Percentiles rank a stretch among this genome's conserved stretches.
Evolutionary conservation across 2,113 vertebrate species (phyloP).

Genomic region (Oenanthe melanoleuca): DNA sequence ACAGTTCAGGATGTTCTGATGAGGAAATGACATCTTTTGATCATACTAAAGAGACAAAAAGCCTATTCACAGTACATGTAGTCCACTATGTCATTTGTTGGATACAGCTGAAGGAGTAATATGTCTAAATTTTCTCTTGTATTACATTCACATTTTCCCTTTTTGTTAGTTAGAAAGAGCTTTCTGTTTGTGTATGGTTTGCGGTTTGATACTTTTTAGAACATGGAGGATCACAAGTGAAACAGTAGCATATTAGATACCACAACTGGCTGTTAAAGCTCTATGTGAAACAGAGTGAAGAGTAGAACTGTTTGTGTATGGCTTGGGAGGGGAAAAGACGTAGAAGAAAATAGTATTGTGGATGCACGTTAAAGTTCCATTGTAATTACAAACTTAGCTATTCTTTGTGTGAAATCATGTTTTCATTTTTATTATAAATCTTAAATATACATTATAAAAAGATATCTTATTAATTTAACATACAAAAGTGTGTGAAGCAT

Average conservation of each 20-base stretch:
- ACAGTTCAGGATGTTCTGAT: background rate
- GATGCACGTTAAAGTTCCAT: conserved; percentile 46
- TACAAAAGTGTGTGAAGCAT: conserved; percentile 30
- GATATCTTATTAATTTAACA: conserved; percentile 3
- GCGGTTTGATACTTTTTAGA: background rate
- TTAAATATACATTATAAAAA: conserved; percentile 64
- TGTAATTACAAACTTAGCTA: conserved; percentile 39
- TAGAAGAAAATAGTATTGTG: conserved; percentile 38
- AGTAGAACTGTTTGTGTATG: background rate
- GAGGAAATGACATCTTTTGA: background rate
- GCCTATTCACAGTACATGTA: background rate
- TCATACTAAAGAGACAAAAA: background rate
- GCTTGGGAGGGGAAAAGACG: background rate
- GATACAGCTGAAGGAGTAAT: background rate
- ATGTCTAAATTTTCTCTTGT: background rate
- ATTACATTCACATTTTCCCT: background rate
- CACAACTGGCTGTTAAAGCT: background rate
- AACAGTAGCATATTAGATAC: background rate
- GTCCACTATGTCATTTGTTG: background rate
- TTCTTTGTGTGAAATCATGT: conserved; percentile 64
- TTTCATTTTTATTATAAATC: conserved; percentile 64
- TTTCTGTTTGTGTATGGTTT: conserved; percentile 10
- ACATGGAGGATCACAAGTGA: conserved; percentile 3
- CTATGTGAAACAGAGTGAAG: background rate
- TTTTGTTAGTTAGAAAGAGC: background rate